phyloP scores from a whole-genome alignment of 2,113 vertebrate species.

The Stegastes partitus region DNA sequence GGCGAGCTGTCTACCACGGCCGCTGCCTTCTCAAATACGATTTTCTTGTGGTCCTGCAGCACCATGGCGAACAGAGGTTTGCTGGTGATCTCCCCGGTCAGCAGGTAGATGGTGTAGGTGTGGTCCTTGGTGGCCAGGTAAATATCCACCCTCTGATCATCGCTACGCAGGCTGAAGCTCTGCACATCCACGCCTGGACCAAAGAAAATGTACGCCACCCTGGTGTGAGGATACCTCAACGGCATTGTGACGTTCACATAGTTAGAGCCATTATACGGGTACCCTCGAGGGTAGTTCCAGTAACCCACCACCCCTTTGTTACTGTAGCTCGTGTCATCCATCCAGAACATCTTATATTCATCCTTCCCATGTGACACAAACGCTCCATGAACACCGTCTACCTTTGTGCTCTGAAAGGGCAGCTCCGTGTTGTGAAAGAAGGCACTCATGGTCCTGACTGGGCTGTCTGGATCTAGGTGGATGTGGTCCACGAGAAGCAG shows the following conservation, averaged over 20 bases:
- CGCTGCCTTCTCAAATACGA: slow-evolving; percentile 89
- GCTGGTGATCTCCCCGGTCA: slow-evolving; percentile 86
- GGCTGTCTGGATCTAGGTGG: slow-evolving; percentile 89
- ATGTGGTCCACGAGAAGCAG: slow-evolving; percentile 95
- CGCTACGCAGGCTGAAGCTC: slow-evolving; percentile 91
- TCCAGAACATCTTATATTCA: slow-evolving; percentile 96
- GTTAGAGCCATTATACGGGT: slow-evolving; percentile 95
- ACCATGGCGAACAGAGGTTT: slow-evolving; percentile 91
- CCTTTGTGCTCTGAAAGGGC: slow-evolving; percentile 88
- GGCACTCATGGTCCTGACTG: slow-evolving; percentile 86
- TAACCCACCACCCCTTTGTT: slow-evolving; percentile 89
- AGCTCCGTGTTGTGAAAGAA: slow-evolving; percentile 97
- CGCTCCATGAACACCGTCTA: slow-evolving; percentile 91
- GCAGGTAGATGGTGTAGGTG: slow-evolving; percentile 90
- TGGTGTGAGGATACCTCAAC: slow-evolving; percentile 88
- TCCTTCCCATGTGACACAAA: slow-evolving; percentile 88
- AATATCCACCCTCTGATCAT: slow-evolving; percentile 90
- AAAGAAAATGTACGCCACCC: slow-evolving; percentile 93
- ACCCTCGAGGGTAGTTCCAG: slow-evolving; percentile 91
- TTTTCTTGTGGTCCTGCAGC: slow-evolving; percentile 88
- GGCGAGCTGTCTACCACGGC: slow-evolving; percentile 71
- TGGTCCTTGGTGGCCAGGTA: slow-evolving; percentile 90
- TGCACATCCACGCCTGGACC: slow-evolving; percentile 92
- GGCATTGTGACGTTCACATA: slow-evolving; percentile 95
- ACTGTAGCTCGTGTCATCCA: slow-evolving; percentile 94